These are phyloP conservation scores for Murina feae DNA, from an alignment of 2,113 vertebrate species.

Conservation along the genomic window DNA sequence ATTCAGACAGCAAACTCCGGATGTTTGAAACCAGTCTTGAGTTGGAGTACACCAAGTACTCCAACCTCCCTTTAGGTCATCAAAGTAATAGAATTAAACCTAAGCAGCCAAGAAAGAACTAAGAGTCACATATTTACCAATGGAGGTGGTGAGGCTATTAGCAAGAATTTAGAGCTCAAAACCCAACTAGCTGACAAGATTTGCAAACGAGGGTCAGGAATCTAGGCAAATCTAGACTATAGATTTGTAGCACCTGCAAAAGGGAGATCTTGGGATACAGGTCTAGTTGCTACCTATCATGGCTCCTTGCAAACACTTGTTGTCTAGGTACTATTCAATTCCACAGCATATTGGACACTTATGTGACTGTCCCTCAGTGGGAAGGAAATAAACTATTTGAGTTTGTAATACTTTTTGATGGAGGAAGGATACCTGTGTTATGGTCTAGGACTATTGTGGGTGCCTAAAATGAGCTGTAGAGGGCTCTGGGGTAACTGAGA, in stretches of 20 bases:
- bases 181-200: neutral
- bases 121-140: neutral
- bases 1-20: neutral
- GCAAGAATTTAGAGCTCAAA: neutral
- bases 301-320: neutral
- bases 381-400: neutral
- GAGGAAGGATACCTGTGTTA: neutral
- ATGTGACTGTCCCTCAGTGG: neutral
- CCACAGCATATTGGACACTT: neutral
- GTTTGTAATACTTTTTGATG: neutral
- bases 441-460: neutral
- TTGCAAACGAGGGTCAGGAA: neutral
- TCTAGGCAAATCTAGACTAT: neutral
- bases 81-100: neutral
- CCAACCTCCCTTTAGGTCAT: neutral
- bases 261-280: neutral
- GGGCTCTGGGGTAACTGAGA: neutral
- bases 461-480: neutral
- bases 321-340: neutral
- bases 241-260: neutral
- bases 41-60: neutral
- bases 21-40: conserved; percentile 3
- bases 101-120: neutral
- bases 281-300: neutral
- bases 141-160: neutral